A percentile compares a stretch with the other conserved stretches of the same genome.
Evolutionary conservation across 2,113 vertebrate species (phyloP).

Genomic region (Spheniscus mendiculus): DNA sequence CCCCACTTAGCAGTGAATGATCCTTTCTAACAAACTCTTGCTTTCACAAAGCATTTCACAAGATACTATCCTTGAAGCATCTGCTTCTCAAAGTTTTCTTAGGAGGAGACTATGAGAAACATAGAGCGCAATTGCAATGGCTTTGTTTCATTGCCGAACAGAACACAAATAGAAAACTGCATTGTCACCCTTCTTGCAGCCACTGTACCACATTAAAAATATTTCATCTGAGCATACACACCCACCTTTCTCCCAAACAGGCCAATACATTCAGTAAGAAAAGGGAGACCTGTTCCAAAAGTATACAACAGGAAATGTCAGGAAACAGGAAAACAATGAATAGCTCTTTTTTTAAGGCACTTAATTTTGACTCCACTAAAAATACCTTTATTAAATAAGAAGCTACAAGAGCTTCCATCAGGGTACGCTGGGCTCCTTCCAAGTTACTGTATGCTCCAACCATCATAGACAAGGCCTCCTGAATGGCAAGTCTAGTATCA

Average conservation of each 20-base stretch:
- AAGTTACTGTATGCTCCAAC: constrained; percentile 93
- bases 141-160: background rate
- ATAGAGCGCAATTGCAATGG: accelerated
- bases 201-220: background rate
- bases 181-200: background rate
- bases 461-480: constrained; percentile 98
- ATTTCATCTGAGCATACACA: background rate
- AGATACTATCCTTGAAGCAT: background rate
- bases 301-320: background rate
- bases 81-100: background rate
- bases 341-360: background rate
- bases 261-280: background rate
- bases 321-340: background rate
- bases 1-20: background rate
- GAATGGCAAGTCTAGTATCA: constrained; percentile 95
- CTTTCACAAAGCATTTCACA: background rate
- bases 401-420: constrained; percentile 97
- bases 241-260: background rate
- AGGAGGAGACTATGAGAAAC: background rate
- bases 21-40: background rate
- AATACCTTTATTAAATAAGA: constrained; percentile 94
- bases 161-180: background rate
- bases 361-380: background rate
- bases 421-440: constrained; percentile 93
- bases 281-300: background rate